A percentile compares a stretch with the other conserved stretches of the same genome.
phyloP scores from a whole-genome alignment of 2,888 invertebrate genomes.

The Horisme vitalbata region DNA sequence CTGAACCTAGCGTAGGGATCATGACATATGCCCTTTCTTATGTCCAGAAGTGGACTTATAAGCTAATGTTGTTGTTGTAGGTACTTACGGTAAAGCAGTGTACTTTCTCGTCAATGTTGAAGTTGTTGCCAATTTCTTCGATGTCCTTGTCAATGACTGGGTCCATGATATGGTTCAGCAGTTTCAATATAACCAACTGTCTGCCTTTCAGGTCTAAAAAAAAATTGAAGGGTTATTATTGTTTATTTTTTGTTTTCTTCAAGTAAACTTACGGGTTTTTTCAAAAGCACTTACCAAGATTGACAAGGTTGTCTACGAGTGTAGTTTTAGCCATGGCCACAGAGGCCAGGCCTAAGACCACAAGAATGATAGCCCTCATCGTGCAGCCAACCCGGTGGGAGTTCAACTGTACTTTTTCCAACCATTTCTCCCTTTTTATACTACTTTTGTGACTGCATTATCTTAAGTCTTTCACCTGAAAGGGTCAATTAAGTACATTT shows the following conservation, averaged over 20 bases:
- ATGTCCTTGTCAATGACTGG: slow-evolving; percentile 74
- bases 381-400: slow-evolving; percentile 52
- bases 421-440: slow-evolving; percentile 49
- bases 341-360: slow-evolving; percentile 62
- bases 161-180: slow-evolving; percentile 78
- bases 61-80: not conserved
- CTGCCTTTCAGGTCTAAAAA: slow-evolving; percentile 54
- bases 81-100: slow-evolving; percentile 60
- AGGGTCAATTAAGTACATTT: slow-evolving; percentile 20
- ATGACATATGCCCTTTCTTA: too few species aligned
- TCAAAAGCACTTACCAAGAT: slow-evolving; percentile 43
- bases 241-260: too few species aligned
- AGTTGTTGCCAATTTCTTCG: slow-evolving; percentile 64
- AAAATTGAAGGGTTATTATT: not conserved
- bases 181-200: slow-evolving; percentile 75
- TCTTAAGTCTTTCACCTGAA: slow-evolving; percentile 15
- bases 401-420: slow-evolving; percentile 52
- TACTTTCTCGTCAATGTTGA: slow-evolving; percentile 65
- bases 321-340: slow-evolving; percentile 53
- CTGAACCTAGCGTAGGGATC: too few species aligned
- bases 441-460: slow-evolving; percentile 11
- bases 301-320: slow-evolving; percentile 48
- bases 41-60: too few species aligned
- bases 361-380: slow-evolving; percentile 60
- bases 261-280: too few species aligned